Percentiles rank a stretch among this genome's conserved stretches.
These are phyloP conservation scores for Pandemis heparana DNA, from an alignment of 2,888 invertebrate genomes.

Conservation along the genomic window DNA sequence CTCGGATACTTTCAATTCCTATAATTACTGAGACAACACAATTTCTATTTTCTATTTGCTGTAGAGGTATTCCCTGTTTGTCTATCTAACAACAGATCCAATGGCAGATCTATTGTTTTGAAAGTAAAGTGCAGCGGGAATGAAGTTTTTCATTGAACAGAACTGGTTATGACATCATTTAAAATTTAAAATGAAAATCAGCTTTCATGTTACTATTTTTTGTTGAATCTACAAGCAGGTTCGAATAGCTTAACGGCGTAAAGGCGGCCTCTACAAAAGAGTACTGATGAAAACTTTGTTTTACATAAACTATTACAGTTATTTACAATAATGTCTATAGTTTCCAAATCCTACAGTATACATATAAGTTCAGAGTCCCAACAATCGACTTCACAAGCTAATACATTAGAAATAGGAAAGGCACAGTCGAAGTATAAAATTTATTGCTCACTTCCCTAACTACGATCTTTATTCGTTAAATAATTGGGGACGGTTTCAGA, in stretches of 20 bases:
- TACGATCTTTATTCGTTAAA: conserved; percentile 50
- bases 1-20: not conserved
- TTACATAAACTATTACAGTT: conserved; percentile 24
- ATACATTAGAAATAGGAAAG: conserved; percentile 85
- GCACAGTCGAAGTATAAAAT: conserved; percentile 86
- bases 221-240: not conserved
- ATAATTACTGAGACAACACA: not conserved
- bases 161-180: not conserved
- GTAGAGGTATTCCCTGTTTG: no score
- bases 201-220: not conserved
- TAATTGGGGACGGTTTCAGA: conserved; percentile 6
- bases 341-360: conserved; percentile 74
- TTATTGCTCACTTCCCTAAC: conserved; percentile 85
- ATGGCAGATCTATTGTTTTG: not conserved
- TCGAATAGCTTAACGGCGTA: not conserved
- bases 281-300: conserved; percentile 1
- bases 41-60: not conserved
- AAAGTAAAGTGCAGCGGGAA: not conserved
- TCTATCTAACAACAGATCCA: no score
- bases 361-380: conserved; percentile 72
- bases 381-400: conserved; percentile 79
- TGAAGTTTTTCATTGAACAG: not conserved
- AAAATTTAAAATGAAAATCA: no score
- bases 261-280: not conserved
- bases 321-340: conserved; percentile 29